Conservation (phyloP, 2,888 invertebrate species). For the Prosopocoilus inquinatus region DNA sequence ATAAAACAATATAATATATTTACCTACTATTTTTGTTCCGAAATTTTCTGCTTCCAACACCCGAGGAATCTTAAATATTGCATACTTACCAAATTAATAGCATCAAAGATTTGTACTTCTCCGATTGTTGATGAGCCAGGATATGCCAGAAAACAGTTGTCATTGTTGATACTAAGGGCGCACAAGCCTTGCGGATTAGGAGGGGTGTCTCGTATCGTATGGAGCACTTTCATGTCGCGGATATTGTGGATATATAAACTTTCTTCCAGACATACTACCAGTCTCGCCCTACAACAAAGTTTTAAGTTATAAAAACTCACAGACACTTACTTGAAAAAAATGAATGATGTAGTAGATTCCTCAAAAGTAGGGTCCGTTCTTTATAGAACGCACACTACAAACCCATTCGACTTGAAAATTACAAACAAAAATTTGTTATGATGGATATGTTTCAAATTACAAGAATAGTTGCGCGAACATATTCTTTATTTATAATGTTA, state of each 20-base stretch:
- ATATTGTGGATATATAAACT: slow-evolving; percentile 98
- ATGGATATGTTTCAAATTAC: too few species aligned
- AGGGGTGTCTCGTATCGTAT: slow-evolving; percentile 97
- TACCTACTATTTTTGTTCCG: too few species aligned
- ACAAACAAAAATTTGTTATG: too few species aligned
- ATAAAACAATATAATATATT: too few species aligned
- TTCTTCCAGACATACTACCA: slow-evolving; percentile 97
- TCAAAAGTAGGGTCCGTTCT: too few species aligned
- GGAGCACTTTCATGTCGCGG: slow-evolving; percentile 95
- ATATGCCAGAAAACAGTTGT: slow-evolving; percentile 93
- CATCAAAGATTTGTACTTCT: slow-evolving; percentile 95
- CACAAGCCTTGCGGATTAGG: slow-evolving; percentile 91
- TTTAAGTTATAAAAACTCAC: neutral
- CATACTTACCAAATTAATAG: slow-evolving; percentile 75
- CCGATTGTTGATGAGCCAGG: slow-evolving; percentile 92
- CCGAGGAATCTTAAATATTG: slow-evolving; percentile 7
- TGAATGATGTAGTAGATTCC: neutral
- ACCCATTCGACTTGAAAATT: too few species aligned
- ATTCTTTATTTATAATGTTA: too few species aligned
- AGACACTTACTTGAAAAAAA: neutral
- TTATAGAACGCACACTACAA: too few species aligned
- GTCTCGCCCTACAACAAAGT: slow-evolving; percentile 53
- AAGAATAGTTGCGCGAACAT: too few species aligned
- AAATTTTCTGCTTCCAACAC: too few species aligned
- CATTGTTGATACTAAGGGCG: slow-evolving; percentile 79